Evolutionary conservation across 2,888 invertebrate genomes (phyloP).

Genomic region (Pherbina coryleti): DNA sequence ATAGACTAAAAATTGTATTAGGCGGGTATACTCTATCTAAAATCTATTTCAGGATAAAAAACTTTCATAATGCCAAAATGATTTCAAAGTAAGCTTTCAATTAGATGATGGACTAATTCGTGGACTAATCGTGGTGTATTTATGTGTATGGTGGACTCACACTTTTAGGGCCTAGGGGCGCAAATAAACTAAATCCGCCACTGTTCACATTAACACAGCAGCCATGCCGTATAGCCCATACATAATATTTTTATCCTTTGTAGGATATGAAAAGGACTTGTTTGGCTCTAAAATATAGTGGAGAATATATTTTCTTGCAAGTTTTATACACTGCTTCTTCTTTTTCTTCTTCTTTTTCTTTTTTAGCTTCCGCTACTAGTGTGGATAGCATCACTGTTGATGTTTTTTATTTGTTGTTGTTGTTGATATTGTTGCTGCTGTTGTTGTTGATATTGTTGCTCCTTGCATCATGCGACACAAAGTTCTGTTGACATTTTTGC

Average conservation of each 20-base stretch:
- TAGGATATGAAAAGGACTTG: neutral
- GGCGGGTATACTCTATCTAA: too few species aligned
- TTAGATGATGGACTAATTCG: too few species aligned
- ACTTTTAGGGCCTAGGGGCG: too few species aligned
- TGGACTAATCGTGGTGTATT: too few species aligned
- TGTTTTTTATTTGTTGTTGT: neutral
- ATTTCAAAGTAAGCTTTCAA: too few species aligned
- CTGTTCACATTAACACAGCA: neutral
- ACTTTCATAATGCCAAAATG: too few species aligned
- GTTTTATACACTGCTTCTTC: neutral
- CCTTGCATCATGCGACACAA: constrained; percentile 17
- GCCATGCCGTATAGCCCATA: neutral
- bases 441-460: neutral
- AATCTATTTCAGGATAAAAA: too few species aligned
- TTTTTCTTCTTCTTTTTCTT: too few species aligned
- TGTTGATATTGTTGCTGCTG: neutral
- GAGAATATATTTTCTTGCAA: neutral
- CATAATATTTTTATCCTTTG: constrained; percentile 14
- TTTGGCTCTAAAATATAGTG: neutral
- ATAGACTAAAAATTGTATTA: too few species aligned
- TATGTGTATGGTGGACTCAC: too few species aligned
- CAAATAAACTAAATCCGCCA: neutral
- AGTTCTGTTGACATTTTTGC: constrained; percentile 26
- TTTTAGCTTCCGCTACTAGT: neutral
- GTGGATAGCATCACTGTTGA: neutral